Evolutionary conservation across 2,888 invertebrate species (phyloP), one percentile per base, ranked within the genome.

Genomic region (Strigamia maritima): DNA sequence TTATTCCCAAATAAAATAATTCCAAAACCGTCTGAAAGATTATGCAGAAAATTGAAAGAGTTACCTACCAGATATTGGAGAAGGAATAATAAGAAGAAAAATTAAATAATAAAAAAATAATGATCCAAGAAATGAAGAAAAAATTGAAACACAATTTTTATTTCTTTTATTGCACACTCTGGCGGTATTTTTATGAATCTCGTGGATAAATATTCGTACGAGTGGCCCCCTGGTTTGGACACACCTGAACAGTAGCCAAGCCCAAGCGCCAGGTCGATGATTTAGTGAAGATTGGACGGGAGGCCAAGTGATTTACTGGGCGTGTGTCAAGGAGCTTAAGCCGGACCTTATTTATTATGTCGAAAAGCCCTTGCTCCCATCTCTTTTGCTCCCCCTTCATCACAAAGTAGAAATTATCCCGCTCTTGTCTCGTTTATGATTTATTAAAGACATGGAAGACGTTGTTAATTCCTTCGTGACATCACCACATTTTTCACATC

Each of bases 281-380:
- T 65, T 65, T 65, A 65, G 65, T 65, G 65, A 65, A 65, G 65
- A 65, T 65, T 65, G 65, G 65, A 65, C 26, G 65, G 65, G 65
- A 65, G 65, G 65, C 65, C 65, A 75, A 75, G 75, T 77, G 77
- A 77, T 77, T 77, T 77, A 77, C 26, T 40, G 77, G 49, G 40
- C 44, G 77, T 49, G 49, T 40, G 44, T 77, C 77, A 77, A 44
- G 65, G 44, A 44, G 77, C 77, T 28, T 28, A 49, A 77, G 77
- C 28, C 44, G 44, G 49, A 77, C 77, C 40, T 40, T 77, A 77
- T 77, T 77, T 77, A 77, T 77, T 77, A 49, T 44, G 75, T 40
- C 75, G 38, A 49, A 49, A 44, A 28, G 40, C 77, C 77, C 40
- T 49, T 44, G 28, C 77, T 44, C 40, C 49, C 77, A 49, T 49